Evolutionary conservation across 2,113 vertebrate species (phyloP), one percentile per base, ranked within the genome.

Genomic region (Hippocampus guttulatus): DNA sequence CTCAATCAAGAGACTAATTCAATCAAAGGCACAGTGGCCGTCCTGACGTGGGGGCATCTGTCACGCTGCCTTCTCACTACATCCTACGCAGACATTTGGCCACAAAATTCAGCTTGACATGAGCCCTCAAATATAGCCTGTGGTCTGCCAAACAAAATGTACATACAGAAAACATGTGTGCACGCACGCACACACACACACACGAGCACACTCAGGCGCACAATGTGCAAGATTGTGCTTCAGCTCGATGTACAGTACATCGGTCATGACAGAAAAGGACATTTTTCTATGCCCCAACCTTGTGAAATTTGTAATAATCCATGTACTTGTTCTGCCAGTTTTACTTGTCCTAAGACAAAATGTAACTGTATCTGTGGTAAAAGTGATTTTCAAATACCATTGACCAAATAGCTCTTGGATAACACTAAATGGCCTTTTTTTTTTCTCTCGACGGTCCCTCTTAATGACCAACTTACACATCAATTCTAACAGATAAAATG

Each of bases 41-140:
- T 81, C 74, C 73, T 84, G 77, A 85, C 72, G 38, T 64, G 71
- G 71, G 84, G 81, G 78, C 83, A 82, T 86, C 80, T 87, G 89
- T 88, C 87, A 87, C 80, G 81, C 73, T 38, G 77, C 80, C 87
- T 82, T 81, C 82, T 85, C 76, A 63, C 83, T 75, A 79, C 67
- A 75, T 85, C 76, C 84, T 54, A 54, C 51, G 40, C 33, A 88
- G 84, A 90, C 81, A 83, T 87, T 85, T 81, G 70, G 73, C 81
- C 80, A 83, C 84, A 78, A 83, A 84, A 88, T 85, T 75, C 76
- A 78, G 75, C 73, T 73, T 85, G 87, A 88, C 85, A 84, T 77
- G 76, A 79, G 64, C 74, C 76, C 71, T 81, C 75, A 54, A 75
- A 84, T 71, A 81, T 71, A 81, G 83, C 80, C 79, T 38, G 61